Conservation (phyloP, 2,113 vertebrate genomes). For the Stigmatopora argus region DNA sequence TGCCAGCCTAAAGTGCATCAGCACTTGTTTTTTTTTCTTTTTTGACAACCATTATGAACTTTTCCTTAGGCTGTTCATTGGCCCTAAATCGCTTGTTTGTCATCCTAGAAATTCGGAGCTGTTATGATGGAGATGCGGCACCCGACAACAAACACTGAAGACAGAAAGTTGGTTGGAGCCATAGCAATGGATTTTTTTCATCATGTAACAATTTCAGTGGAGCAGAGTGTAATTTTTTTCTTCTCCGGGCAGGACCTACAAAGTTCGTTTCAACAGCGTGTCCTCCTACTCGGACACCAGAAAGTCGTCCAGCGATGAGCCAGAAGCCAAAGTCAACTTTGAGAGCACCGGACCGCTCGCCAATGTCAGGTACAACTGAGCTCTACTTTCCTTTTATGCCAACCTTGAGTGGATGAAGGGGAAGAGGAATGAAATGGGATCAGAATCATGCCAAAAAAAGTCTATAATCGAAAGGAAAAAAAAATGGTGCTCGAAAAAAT, state of each 20-base stretch:
- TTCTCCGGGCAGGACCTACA: conserved; percentile 84
- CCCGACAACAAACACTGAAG: conserved; percentile 85
- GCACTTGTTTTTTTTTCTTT: no score
- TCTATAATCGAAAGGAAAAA: no score
- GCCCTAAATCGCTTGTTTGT: neutral
- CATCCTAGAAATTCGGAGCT: conserved; percentile 87
- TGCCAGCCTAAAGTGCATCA: no score
- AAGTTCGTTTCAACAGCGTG: conserved; percentile 96
- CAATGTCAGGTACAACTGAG: conserved; percentile 82
- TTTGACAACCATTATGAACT: no score
- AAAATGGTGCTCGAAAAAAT: no score
- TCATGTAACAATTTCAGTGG: neutral
- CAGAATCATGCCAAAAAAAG: no score
- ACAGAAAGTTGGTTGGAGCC: conserved; percentile 81
- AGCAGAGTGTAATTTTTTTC: neutral
- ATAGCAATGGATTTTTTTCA: neutral
- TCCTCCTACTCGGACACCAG: conserved; percentile 89
- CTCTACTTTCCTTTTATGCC: no score
- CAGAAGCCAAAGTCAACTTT: conserved; percentile 83
- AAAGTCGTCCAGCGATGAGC: conserved; percentile 86
- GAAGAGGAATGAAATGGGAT: no score
- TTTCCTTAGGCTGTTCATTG: no score
- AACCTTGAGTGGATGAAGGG: no score
- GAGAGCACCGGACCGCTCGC: conserved; percentile 92
- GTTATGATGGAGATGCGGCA: conserved; percentile 96